A percentile compares a stretch with the other conserved stretches of the same genome.
phyloP scores from a whole-genome alignment of 2,113 vertebrate genomes.

The Prolemur simus region DNA sequence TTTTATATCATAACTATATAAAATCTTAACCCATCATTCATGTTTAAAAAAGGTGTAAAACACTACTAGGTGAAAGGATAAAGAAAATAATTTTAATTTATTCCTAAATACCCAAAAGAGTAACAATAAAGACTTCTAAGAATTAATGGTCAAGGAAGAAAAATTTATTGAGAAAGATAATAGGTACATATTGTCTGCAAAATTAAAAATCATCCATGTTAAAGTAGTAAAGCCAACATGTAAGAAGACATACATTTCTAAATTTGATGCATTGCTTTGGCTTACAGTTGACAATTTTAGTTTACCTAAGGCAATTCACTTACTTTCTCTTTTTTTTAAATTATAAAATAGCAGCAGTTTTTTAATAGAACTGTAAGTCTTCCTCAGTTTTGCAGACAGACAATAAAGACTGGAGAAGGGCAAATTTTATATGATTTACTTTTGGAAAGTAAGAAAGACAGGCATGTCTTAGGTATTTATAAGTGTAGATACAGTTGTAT shows the following conservation, averaged over 20 bases:
- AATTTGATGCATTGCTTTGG: background rate
- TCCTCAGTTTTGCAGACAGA: background rate
- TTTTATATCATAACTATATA: background rate
- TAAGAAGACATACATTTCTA: background rate
- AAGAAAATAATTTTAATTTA: background rate
- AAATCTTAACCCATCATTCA: background rate
- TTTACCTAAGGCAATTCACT: background rate
- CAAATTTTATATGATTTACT: background rate
- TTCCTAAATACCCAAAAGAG: background rate
- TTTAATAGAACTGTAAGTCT: background rate
- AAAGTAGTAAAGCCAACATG: background rate
- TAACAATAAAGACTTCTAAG: background rate
- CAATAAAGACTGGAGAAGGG: background rate
- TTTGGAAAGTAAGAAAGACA: background rate
- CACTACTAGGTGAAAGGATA: background rate
- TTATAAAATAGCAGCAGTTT: background rate
- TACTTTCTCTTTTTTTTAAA: background rate
- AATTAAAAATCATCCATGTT: background rate
- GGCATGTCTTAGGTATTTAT: background rate
- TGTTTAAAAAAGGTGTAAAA: background rate
- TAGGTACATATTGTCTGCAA: background rate
- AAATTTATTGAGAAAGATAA: background rate
- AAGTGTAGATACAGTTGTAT: background rate
- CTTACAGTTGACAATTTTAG: background rate
- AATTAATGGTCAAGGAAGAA: background rate